Conservation (phyloP, 1,140 invertebrate genomes). For the Drosophila melanica region DNA sequence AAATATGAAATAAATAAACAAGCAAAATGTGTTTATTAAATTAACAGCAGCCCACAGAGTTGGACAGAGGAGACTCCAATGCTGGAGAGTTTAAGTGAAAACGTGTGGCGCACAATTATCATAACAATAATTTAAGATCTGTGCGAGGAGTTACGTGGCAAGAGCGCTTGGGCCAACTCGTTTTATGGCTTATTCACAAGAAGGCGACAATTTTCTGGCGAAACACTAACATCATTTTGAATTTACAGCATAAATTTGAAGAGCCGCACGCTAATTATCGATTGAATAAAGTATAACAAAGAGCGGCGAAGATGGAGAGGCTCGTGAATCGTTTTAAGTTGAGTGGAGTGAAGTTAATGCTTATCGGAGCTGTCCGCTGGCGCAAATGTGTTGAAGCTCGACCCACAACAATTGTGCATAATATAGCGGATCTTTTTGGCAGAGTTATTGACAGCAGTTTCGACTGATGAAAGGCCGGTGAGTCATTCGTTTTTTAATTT, state of each 20-base stretch:
- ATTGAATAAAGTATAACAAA: slow-evolving; percentile 71
- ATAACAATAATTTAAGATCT: slow-evolving; percentile 79
- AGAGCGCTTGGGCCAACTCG: slow-evolving; percentile 2
- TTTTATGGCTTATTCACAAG: slow-evolving; percentile 48
- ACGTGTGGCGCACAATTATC: slow-evolving; percentile 61
- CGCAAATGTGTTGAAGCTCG: slow-evolving; percentile 32
- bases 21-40: slow-evolving; percentile 79
- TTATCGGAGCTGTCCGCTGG: slow-evolving; percentile 42
- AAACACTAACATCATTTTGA: slow-evolving; percentile 80
- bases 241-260: slow-evolving; percentile 74
- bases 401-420: slow-evolving; percentile 56
- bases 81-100: not conserved
- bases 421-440: slow-evolving; percentile 55
- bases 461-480: slow-evolving; percentile 57
- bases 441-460: slow-evolving; percentile 73
- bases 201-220: slow-evolving; percentile 52
- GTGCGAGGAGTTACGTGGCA: slow-evolving; percentile 52
- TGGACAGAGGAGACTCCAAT: slow-evolving; percentile 4
- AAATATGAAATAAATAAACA: slow-evolving; percentile 69
- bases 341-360: slow-evolving; percentile 17
- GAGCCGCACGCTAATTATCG: slow-evolving; percentile 66
- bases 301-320: not conserved
- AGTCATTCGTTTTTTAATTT: slow-evolving; percentile 43
- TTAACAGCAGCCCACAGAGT: slow-evolving; percentile 62
- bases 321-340: slow-evolving; percentile 22